Conservation (phyloP, 2,888 invertebrate species). For the Cryptocephalus moraei region DNA sequence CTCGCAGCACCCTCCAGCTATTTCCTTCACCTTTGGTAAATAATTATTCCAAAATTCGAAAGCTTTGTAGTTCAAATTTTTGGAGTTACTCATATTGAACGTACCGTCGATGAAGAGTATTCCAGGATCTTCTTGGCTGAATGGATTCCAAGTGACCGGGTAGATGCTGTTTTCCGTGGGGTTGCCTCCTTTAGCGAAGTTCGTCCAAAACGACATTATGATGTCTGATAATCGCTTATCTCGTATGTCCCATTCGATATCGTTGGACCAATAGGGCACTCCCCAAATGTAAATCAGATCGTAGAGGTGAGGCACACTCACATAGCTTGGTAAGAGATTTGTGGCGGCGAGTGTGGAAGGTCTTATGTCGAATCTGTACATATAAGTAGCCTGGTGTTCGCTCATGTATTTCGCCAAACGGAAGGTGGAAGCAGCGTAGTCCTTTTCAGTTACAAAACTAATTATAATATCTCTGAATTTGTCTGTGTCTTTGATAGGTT, state of each 20-base stretch:
- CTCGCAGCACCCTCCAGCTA: conserved; percentile 68
- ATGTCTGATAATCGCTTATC: conserved; percentile 72
- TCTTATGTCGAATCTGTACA: conserved; percentile 68
- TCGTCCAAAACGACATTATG: conserved; percentile 72
- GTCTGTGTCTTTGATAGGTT: conserved; percentile 50
- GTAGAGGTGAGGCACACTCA: conserved; percentile 70
- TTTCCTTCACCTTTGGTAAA: conserved; percentile 64
- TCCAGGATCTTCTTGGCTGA: conserved; percentile 54
- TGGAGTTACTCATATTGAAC: conserved; percentile 63
- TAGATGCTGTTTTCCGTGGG: conserved; percentile 61
- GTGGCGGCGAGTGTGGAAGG: conserved; percentile 55
- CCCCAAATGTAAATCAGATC: conserved; percentile 77
- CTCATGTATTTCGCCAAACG: conserved; percentile 56
- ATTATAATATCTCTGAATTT: conserved; percentile 54
- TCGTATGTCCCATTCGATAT: conserved; percentile 60
- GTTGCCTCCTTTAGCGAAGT: conserved; percentile 65
- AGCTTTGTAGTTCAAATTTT: conserved; percentile 61
- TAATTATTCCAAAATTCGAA: conserved; percentile 79
- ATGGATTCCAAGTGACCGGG: conserved; percentile 62
- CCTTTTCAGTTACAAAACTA: conserved; percentile 64
- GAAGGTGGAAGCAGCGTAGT: conserved; percentile 60
- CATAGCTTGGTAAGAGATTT: conserved; percentile 64
- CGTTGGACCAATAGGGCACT: conserved; percentile 59
- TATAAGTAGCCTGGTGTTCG: conserved; percentile 47
- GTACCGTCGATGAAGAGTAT: conserved; percentile 60